These are phyloP conservation scores for Candidula unifasciata DNA, from an alignment of 2,888 invertebrate species.

Conservation along the genomic window DNA sequence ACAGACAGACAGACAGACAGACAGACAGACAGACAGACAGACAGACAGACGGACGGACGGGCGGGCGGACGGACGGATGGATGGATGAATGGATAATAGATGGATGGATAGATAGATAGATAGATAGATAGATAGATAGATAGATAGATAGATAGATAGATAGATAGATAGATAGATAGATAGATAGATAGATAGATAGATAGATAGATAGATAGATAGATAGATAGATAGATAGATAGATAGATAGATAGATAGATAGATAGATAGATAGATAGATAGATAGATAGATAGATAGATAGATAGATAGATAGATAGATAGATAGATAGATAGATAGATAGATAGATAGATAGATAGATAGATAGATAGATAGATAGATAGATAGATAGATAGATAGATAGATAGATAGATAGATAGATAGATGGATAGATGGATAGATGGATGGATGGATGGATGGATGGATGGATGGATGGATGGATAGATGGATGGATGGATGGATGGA, in stretches of 20 bases:
- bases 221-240: conserved; percentile 23
- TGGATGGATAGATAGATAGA: conserved; percentile 9
- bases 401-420: conserved; percentile 28
- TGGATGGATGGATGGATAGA: conserved; percentile 12
- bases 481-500: conserved; percentile 4
- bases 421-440: no score
- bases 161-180: conserved; percentile 2
- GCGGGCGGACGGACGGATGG: neutral
- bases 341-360: conserved; percentile 15
- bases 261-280: conserved; percentile 18
- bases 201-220: conserved; percentile 33
- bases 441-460: conserved; percentile 10
- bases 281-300: conserved; percentile 27
- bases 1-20: neutral
- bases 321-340: neutral
- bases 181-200: conserved; percentile 31
- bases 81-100: conserved; percentile 8
- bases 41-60: neutral
- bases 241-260: neutral
- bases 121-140: conserved; percentile 29
- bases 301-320: neutral
- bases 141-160: conserved; percentile 13
- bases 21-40: conserved; percentile 2
- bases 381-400: conserved; percentile 24
- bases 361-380: neutral